Base-by-base conservation (phyloP, 2,797 vertebrate species). In the Melanogrammus aeglefinus region DNA sequence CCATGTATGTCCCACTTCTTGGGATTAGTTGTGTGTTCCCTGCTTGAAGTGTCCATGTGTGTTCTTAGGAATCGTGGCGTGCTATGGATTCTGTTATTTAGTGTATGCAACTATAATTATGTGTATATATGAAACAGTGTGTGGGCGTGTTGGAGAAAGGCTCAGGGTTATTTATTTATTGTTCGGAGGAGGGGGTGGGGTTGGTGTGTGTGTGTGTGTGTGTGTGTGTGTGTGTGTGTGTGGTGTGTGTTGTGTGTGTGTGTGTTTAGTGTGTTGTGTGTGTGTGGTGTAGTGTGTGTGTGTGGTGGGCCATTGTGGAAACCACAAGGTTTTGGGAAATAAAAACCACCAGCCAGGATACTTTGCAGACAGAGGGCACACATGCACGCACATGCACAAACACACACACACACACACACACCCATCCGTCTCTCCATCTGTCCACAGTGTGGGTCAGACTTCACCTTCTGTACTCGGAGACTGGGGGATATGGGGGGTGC, bases 381-480 rank as follows among this genome's bases (percentile, higher is more conserved):
- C 79, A 47, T n/a, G 47, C 66, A 36, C 27, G 13, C 44, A 33
- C 24, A 31, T 13, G 33, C 31, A 18, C 29, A 80, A 83, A 86
- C 84, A 88, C 86, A 80, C 88, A 88, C 79, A 47, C 21, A 47
- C 66, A 36, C 27, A 21, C 44, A 38, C 9, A 12, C 76, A 35
- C 29, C 3, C 74, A 33, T 38, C 33, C 6, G 79, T 83, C 80
- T 79, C 77, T 87, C 90, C 91, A 90, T 91, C 89, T 93, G 91
- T 87, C 87, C 86, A 75, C 85, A 87, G 82, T 80, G 83, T 73
- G 47, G 91, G 84, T 89, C 90, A 89, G 88, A 89, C 82, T 85
- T 89, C 89, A 87, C 84, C 81, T 88, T 77, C 82, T 86, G 87
- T 84, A 85, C n/a, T 21, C 81, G 47, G 83, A 82, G 82, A 82